Conservation (phyloP, 2,797 vertebrate species). For the Pseudomugil gertrudae region DNA sequence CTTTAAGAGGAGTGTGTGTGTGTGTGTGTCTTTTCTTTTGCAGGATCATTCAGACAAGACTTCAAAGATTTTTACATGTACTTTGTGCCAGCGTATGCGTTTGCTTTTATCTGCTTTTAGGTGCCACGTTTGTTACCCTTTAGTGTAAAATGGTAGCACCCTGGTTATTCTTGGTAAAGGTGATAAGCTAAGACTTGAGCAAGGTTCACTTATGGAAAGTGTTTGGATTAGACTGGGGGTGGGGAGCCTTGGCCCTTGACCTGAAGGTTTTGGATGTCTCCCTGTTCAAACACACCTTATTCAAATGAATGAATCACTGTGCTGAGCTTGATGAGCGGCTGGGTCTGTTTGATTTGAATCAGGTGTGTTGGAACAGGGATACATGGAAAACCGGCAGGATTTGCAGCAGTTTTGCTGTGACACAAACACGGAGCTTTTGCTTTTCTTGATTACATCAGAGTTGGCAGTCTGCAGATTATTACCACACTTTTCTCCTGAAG, state of each 20-base stretch:
- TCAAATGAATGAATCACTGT: too few species aligned
- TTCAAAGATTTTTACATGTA: constrained; percentile 32
- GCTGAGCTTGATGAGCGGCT: too few species aligned
- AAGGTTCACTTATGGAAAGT: too few species aligned
- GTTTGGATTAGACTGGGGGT: too few species aligned
- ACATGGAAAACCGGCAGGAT: too few species aligned
- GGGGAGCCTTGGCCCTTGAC: too few species aligned
- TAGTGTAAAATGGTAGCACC: neutral
- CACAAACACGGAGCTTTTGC: constrained; percentile 19
- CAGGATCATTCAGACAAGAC: constrained; percentile 16
- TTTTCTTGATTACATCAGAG: constrained; percentile 13
- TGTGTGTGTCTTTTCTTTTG: constrained; percentile 6
- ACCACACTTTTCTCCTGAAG: constrained; percentile 21
- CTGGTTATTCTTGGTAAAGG: neutral
- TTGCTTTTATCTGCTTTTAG: constrained; percentile 4
- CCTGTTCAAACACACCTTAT: too few species aligned
- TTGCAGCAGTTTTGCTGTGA: constrained; percentile 23
- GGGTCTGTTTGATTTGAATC: too few species aligned
- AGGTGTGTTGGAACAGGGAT: too few species aligned
- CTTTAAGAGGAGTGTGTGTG: constrained; percentile 42
- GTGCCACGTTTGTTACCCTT: neutral
- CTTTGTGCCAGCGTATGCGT: constrained; percentile 27
- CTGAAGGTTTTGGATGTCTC: too few species aligned
- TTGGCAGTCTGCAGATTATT: constrained; percentile 57
- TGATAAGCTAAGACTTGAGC: too few species aligned